These are phyloP conservation scores for Ormyrus pomaceus DNA, from an alignment of 2,888 invertebrate species.

Conservation along the genomic window DNA sequence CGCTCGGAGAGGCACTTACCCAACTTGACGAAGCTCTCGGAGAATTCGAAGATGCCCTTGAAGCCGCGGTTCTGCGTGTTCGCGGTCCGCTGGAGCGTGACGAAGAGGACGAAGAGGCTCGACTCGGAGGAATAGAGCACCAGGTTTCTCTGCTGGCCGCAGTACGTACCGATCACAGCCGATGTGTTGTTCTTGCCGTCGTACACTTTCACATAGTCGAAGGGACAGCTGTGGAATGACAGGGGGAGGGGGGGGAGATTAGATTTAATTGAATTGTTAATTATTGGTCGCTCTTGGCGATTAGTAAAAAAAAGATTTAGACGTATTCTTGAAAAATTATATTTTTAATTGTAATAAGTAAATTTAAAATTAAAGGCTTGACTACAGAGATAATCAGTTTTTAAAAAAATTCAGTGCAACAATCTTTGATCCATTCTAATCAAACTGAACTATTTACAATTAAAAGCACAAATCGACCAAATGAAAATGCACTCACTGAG, in stretches of 20 bases:
- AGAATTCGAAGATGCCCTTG: conserved; percentile 99
- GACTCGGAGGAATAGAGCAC: conserved; percentile 96
- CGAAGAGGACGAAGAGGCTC: conserved; percentile 93
- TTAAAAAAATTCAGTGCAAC: not conserved
- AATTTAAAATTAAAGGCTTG: not conserved
- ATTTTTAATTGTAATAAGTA: not conserved
- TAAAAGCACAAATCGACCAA: no score
- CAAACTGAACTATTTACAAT: no score
- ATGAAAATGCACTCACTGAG: conserved; percentile 87
- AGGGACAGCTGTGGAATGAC: conserved; percentile 89
- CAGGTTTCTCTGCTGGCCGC: conserved; percentile 97
- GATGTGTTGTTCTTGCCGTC: conserved; percentile 94
- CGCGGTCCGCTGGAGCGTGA: conserved; percentile 92
- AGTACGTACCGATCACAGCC: conserved; percentile 96
- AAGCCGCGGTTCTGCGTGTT: conserved; percentile 98
- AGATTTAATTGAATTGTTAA: no score
- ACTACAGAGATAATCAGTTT: not conserved
- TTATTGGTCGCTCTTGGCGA: no score
- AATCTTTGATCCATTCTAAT: no score
- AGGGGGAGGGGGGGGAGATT: not conserved
- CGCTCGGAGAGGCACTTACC: conserved; percentile 79
- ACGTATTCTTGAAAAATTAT: no score
- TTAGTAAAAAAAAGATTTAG: no score
- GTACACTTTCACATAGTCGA: conserved; percentile 97
- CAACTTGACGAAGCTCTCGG: conserved; percentile 98